A percentile compares a stretch with the other conserved stretches of the same genome.
Evolutionary conservation across 2,888 invertebrate genomes (phyloP).

Genomic region (Ophioninae sp.): DNA sequence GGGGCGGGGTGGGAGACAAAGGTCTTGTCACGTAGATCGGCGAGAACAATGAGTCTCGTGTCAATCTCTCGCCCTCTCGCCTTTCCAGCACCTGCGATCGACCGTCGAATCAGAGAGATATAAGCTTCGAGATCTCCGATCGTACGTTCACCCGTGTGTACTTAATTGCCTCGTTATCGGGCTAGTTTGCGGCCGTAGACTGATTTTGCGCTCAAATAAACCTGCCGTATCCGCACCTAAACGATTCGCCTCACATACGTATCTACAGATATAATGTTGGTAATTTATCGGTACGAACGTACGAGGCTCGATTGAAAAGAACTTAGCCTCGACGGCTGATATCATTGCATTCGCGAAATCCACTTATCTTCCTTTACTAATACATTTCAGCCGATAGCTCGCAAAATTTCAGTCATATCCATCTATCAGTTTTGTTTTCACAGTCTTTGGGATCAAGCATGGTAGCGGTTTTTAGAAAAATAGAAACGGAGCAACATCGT

Average conservation of each 20-base stretch:
- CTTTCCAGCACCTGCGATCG: conserved; percentile 31
- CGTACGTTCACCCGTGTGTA: conserved; percentile 45
- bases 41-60: conserved; percentile 48
- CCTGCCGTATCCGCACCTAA: conserved; percentile 2
- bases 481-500: no score
- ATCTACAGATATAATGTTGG: conserved; percentile 3
- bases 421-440: no score
- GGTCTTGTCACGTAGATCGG: conserved; percentile 15
- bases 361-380: no score
- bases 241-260: neutral
- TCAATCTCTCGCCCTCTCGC: neutral
- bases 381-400: no score
- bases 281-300: no score
- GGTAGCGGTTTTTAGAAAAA: no score
- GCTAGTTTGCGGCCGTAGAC: conserved; percentile 37
- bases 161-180: conserved; percentile 62
- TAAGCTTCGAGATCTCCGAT: conserved; percentile 45
- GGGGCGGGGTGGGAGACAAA: neutral
- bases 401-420: no score
- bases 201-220: conserved; percentile 49
- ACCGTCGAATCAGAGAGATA: conserved; percentile 17
- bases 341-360: no score
- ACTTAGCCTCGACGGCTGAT: no score
- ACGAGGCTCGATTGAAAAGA: no score
- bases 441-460: no score